Base-by-base conservation (phyloP, 2,113 vertebrate genomes). In the Sapajus apella region DNA sequence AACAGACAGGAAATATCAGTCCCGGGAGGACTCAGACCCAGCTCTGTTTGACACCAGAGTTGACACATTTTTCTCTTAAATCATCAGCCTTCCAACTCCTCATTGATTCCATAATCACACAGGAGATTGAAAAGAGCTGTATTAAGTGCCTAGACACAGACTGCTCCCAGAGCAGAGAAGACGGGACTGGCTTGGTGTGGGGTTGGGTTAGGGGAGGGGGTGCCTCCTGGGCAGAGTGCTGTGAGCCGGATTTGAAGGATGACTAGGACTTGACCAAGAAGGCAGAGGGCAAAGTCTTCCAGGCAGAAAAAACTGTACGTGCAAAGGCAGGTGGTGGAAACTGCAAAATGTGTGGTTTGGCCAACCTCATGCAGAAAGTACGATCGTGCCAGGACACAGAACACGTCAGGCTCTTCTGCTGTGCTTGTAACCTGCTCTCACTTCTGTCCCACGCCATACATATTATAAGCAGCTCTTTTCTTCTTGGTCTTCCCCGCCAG, bases 361-460 rank as follows among this genome's bases (percentile, higher is more conserved):
- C 37, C 58, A 3, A 9, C 37, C 35, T 37, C 47, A 4, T 23
- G 52, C 8, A 21, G 40, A 61, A 91, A 32, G 56, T 12, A 9
- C 5, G 21, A 6, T 4, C 3, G 18, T 40, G 8, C 61, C 1
- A 0, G 50, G 47, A 87, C 12, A 3, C 6, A 4, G 55, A 37
- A 20, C 50, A 23, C 47, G 11, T 12, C 6, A 1, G 61, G 10
- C 9, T 47, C 18, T 47, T 52, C 86, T 20, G 1, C 37, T 30
- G 8, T 45, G 21, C 56, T 11, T 27, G 25, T 27, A 81, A 23
- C 17, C 47, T 2, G 64, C 0, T n/a, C 47, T 76, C 70, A 27
- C 27, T 0, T 14, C 72, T 10, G 2, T 2, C 32, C 18, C 20
- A 18, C 17, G 9, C 18, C 16, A 0, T 64, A 14, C 8, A 2